Evolutionary conservation across 2,797 vertebrate genomes (phyloP), one percentile per base, ranked within the genome.

Genomic region (Sarcoramphus papa): DNA sequence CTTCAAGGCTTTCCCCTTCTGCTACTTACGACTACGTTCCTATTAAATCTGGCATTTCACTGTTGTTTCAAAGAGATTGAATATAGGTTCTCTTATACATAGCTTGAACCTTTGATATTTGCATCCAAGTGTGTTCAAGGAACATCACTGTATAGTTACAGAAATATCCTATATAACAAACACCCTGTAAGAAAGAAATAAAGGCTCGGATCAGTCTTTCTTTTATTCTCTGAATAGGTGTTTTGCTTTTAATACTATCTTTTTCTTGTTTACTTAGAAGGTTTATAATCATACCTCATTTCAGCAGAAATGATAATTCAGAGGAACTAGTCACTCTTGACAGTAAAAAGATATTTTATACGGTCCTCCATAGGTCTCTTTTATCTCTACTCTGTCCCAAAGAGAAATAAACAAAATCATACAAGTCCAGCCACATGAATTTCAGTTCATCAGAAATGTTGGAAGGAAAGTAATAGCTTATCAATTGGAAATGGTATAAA

Each of bases 31-130:
- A 88, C 56, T 80, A 37, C 2, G 5, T 88, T 94, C 65, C 80
- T 92, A 96, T 97, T 93, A 95, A 95, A 88, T 93, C 63, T 97
- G 95, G 43, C 83, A 95, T 97, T 95, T 96, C 45, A 67, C 57
- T 90, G 43, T 77, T 86, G 41, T 82, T 95, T 94, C 84, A 79
- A 85, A 93, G 74, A 92, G 31, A 77, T 65, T 81, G 83, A 96
- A 84, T 92, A 77, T 43, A 91, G 65, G 53, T 37, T 87, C 57
- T 89, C 50, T 89, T 54, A 69, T 63, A 77, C 60, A 22, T 31
- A 37, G 33, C 40, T 78, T 96, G 93, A 92, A 95, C 93, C 56
- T 92, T 92, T 97, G 93, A 91, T 93, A 97, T 97, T 96, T 96
- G 48, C 65, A 92, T 93, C 85, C 80, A 69, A 48, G 53, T 78